Evolutionary conservation across 2,113 vertebrate genomes (phyloP).

Genomic region (Clarias gariepinus): DNA sequence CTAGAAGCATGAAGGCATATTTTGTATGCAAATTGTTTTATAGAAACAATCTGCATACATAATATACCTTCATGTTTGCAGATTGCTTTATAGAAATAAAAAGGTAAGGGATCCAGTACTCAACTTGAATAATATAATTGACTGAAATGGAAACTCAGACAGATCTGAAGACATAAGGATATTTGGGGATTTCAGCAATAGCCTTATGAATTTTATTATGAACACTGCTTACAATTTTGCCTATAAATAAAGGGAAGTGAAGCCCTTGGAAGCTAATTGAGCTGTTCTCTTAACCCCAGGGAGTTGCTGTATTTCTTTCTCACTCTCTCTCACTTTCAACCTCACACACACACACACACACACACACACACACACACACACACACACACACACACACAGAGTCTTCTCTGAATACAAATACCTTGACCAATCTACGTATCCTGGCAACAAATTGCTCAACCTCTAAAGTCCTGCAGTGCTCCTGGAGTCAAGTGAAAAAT

Average conservation of each 20-base stretch:
- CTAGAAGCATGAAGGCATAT: too few species aligned
- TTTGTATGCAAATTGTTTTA: too few species aligned
- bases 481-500: constrained; percentile 26
- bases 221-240: constrained; percentile 4
- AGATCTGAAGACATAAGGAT: background rate
- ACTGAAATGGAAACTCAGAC: background rate
- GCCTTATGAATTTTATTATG: constrained; percentile 28
- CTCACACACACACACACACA: background rate
- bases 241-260: constrained; percentile 31
- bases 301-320: background rate
- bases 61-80: too few species aligned
- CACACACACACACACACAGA: background rate
- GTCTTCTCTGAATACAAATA: constrained; percentile 52
- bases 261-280: constrained; percentile 24
- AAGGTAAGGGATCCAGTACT: too few species aligned
- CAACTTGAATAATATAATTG: background rate
- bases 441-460: constrained; percentile 51
- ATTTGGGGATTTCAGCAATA: background rate
- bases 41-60: too few species aligned
- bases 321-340: background rate
- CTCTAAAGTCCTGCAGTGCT: constrained; percentile 40
- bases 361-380: background rate
- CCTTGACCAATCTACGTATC: constrained; percentile 46
- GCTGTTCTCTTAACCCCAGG: constrained; percentile 43
- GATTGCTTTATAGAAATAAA: too few species aligned